phyloP scores from a whole-genome alignment of 2,888 invertebrate species.

The Caenorhabditis japonica region DNA sequence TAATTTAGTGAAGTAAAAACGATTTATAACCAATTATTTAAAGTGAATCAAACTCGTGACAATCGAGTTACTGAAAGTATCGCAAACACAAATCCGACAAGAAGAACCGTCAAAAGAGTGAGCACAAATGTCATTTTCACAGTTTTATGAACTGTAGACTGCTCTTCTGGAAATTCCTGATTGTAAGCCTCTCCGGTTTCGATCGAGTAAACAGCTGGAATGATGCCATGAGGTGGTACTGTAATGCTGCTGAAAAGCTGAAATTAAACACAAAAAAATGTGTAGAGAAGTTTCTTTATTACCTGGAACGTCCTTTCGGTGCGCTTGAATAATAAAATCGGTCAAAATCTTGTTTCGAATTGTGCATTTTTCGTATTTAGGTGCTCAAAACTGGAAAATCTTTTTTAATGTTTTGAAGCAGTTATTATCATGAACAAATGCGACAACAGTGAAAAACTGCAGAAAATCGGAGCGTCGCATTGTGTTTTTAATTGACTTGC shows the following conservation, averaged over 20 bases:
- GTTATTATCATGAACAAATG: conserved; percentile 1
- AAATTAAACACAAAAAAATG: not conserved
- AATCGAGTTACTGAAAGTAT: conserved; percentile 30
- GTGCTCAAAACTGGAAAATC: conserved; percentile 32
- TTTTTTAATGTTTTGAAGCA: not conserved
- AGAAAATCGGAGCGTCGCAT: too few relatives aligned
- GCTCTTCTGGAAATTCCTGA: conserved; percentile 7
- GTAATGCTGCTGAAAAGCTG: conserved; percentile 28
- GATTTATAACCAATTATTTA: too few relatives aligned
- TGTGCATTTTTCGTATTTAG: conserved; percentile 29
- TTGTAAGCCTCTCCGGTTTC: conserved; percentile 21
- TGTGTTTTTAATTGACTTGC: too few relatives aligned
- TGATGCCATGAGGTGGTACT: conserved; percentile 37
- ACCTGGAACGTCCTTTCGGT: conserved; percentile 30
- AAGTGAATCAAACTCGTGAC: conserved; percentile 5
- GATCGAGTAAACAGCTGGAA: conserved; percentile 34
- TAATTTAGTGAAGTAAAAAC: not conserved
- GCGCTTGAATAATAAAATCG: conserved; percentile 14
- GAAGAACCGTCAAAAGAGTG: conserved; percentile 29
- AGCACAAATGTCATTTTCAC: conserved; percentile 40
- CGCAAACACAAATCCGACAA: conserved; percentile 43
- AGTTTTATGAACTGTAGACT: conserved; percentile 31
- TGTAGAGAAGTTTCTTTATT: not conserved
- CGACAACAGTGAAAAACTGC: conserved; percentile 2
- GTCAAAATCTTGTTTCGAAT: conserved; percentile 41